These are phyloP conservation scores for Hassar affinis DNA, from an alignment of 2,113 vertebrate genomes.

Conservation along the genomic window DNA sequence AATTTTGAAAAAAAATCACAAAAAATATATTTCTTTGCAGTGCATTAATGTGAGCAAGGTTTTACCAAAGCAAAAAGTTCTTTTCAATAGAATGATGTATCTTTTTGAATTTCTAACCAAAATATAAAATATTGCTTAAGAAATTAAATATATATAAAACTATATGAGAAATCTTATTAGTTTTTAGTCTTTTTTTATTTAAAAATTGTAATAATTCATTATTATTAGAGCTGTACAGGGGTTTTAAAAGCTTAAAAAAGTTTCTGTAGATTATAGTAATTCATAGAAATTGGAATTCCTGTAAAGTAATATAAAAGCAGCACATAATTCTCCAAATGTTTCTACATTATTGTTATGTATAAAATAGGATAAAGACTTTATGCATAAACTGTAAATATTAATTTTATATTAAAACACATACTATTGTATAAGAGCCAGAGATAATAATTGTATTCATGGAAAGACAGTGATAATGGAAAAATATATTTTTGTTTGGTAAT, in stretches of 20 bases:
- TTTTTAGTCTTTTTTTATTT: neutral
- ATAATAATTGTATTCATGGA: neutral
- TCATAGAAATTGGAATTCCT: neutral
- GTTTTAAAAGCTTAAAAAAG: too few species aligned
- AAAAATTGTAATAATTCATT: neutral
- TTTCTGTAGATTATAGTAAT: neutral
- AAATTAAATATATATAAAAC: neutral
- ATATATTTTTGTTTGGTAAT: neutral
- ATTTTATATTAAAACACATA: neutral
- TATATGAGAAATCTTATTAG: neutral
- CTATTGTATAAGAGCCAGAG: neutral
- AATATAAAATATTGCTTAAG: neutral
- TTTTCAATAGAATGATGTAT: neutral
- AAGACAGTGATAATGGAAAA: neutral
- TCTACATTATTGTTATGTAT: neutral
- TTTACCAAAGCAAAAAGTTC: neutral
- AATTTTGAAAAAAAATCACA: too few species aligned
- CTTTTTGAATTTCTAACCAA: neutral
- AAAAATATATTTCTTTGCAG: conserved; percentile 3
- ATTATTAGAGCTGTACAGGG: neutral
- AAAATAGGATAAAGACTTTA: neutral
- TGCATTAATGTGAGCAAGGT: neutral
- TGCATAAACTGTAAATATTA: neutral
- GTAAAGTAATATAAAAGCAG: neutral
- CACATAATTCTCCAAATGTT: neutral